Conservation (phyloP, 2,113 vertebrate species). For the Gymnobelideus leadbeateri region DNA sequence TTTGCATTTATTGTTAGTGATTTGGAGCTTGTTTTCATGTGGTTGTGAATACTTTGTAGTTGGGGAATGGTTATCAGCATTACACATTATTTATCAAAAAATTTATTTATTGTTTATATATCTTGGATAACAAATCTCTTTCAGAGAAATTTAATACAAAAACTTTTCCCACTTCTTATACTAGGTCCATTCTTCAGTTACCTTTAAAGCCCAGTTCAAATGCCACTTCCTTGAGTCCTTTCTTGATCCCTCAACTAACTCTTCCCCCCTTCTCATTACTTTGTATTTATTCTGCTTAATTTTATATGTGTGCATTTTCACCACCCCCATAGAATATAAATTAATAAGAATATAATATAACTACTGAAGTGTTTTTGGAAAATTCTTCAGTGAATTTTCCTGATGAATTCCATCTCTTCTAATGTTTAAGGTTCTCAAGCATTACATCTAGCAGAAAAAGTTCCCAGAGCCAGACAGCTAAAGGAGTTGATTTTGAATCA, state of each 20-base stretch:
- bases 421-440: conserved; percentile 71
- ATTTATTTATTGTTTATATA: not conserved
- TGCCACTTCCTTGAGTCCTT: not conserved
- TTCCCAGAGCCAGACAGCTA: conserved; percentile 88
- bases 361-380: not conserved
- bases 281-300: not conserved
- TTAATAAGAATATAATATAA: not conserved
- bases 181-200: not conserved
- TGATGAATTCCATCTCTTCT: conserved; percentile 12
- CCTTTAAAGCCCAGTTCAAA: conserved; percentile 5
- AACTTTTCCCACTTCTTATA: not conserved
- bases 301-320: not conserved
- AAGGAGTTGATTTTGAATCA: conserved; percentile 90
- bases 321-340: not conserved
- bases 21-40: too few relatives aligned
- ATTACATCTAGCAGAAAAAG: conserved; percentile 76
- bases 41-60: too few relatives aligned
- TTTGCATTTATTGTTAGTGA: too few relatives aligned
- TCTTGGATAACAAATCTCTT: not conserved
- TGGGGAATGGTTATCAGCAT: too few relatives aligned
- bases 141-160: not conserved
- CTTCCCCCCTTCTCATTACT: not conserved
- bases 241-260: not conserved
- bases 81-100: too few relatives aligned
- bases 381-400: conserved; percentile 22